Percentiles rank a stretch among this genome's conserved stretches.
phyloP scores from a whole-genome alignment of 2,113 vertebrate genomes.

The Sisor rabdophorus region DNA sequence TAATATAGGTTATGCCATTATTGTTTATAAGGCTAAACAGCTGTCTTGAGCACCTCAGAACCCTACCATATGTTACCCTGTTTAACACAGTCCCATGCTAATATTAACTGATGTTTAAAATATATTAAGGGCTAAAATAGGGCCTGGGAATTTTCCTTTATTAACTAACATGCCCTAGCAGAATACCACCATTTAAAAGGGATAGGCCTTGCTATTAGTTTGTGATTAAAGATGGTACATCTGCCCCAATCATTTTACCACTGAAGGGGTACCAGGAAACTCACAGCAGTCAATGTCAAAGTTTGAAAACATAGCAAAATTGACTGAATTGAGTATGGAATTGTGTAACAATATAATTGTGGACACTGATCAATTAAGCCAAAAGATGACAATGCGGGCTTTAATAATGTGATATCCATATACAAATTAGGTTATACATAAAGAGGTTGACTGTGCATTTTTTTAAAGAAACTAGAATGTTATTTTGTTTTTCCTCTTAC shows the following conservation, averaged over 20 bases:
- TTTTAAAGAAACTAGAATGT: neutral
- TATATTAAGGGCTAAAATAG: conserved; percentile 4
- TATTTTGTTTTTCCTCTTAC: neutral
- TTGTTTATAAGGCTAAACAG: conserved; percentile 8
- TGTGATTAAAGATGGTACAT: neutral
- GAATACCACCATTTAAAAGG: neutral
- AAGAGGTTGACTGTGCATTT: neutral
- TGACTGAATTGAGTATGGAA: neutral
- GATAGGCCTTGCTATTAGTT: neutral
- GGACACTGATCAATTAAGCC: neutral
- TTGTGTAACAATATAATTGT: neutral
- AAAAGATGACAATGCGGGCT: neutral
- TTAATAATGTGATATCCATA: neutral
- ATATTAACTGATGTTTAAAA: conserved; percentile 4
- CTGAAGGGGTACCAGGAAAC: neutral
- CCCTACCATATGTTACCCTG: neutral
- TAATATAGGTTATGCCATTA: neutral
- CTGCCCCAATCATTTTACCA: neutral
- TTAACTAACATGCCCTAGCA: neutral
- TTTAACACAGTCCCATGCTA: neutral
- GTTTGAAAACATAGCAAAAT: neutral
- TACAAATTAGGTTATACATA: neutral
- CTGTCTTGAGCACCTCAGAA: neutral
- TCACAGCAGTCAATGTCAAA: neutral
- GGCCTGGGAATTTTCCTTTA: neutral